Percentiles rank a stretch among this genome's conserved stretches.
Evolutionary conservation across 2,113 vertebrate species (phyloP).

Genomic region (Caranx ignobilis): DNA sequence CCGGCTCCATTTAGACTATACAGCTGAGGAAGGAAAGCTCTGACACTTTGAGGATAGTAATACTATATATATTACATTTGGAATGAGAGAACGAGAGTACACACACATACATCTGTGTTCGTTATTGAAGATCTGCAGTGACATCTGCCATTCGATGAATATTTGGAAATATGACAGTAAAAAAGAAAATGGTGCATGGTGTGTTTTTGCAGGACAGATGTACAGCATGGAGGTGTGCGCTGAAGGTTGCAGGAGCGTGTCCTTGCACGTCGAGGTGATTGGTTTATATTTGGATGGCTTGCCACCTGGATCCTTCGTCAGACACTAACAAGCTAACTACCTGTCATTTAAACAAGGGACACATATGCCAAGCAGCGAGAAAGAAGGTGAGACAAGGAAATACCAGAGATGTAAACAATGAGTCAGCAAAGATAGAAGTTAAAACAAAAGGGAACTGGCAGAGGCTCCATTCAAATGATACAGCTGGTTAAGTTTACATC

Average conservation of each 20-base stretch:
- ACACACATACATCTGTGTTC: conserved; percentile 15
- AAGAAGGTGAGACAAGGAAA: conserved; percentile 13
- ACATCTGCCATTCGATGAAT: conserved; percentile 12
- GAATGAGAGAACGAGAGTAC: conserved; percentile 15
- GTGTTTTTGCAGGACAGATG: conserved; percentile 10
- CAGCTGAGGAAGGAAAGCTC: conserved; percentile 39
- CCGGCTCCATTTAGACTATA: conserved; percentile 52
- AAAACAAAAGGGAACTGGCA: background rate
- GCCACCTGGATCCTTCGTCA: conserved; percentile 37
- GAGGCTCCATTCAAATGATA: background rate
- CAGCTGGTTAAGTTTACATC: background rate
- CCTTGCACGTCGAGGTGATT: conserved; percentile 39
- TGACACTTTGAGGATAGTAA: conserved; percentile 34
- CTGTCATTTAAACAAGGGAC: conserved; percentile 48
- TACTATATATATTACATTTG: conserved; percentile 8
- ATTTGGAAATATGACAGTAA: background rate
- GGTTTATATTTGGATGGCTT: conserved; percentile 56
- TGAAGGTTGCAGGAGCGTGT: conserved; percentile 37
- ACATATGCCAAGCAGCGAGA: background rate
- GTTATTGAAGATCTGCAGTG: conserved; percentile 31
- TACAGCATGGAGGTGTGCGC: conserved; percentile 2
- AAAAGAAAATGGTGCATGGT: background rate
- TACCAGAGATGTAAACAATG: background rate
- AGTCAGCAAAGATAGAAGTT: background rate
- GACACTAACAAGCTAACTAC: conserved; percentile 50